Base-by-base conservation (phyloP, 2,113 vertebrate genomes). In the Apteryx mantelli region DNA sequence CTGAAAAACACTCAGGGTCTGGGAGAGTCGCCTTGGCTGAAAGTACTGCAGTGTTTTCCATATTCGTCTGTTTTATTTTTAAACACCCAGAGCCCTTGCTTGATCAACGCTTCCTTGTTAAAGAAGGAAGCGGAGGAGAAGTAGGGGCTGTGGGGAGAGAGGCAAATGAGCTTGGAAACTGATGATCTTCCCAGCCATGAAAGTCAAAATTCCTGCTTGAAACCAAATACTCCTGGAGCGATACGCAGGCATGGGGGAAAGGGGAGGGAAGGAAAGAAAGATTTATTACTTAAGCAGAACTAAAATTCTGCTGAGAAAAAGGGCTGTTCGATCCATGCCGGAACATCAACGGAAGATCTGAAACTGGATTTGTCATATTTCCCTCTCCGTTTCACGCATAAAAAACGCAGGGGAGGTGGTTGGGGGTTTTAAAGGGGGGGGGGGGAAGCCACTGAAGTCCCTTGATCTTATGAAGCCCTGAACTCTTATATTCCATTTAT, bases 401-500 rank as follows among this genome's bases (percentile, higher is more conserved):
- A 44, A 40, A 74, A 52, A 46, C 46, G 38, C 60, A 92, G n/a
- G 68, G 89, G 40, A 94, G 87, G 34, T 93, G 6, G 36, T 7
- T 21, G 13, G 34, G 20, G 6, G 75, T 87, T 89, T 71, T 90
- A 53, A 68, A 76, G 84, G 24, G 17, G n/a, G 14, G 36, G 11
- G n/a, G 69, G 91, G 91, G 66, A 95, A 73, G 83, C 34, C 89
- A 91, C 87, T 0, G 16, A 95, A 69, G 95, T 96, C 82, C 93
- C 95, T 86, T 97, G 96, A 97, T 97, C 97, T 97, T 95, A 96
- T 93, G 96, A 97, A 98, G 97, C 93, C 82, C 95, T 98, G 95
- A 97, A 98, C 97, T 97, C 97, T 96, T 97, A 97, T 94, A 98
- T 98, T 98, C 98, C 98, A 98, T 99, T 99, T 99, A 98, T 99